Evolutionary conservation across 1,140 invertebrate species (phyloP).

Genomic region (Pantala flavescens): DNA sequence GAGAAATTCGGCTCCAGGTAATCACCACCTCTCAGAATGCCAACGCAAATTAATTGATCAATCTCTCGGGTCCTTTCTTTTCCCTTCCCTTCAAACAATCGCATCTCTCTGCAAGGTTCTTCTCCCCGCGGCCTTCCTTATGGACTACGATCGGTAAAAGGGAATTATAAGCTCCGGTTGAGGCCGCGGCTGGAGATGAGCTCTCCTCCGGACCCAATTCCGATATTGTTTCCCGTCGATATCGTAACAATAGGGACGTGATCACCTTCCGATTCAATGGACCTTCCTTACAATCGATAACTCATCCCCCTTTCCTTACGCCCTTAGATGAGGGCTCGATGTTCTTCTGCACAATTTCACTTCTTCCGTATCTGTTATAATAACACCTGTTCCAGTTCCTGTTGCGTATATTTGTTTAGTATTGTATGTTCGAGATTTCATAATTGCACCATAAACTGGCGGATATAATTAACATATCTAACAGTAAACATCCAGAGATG

Average conservation of each 20-base stretch:
- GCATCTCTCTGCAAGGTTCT: not conserved
- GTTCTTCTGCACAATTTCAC: too few species aligned
- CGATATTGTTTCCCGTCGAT: conserved; percentile 1
- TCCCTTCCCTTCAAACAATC: not conserved
- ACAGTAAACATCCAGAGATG: too few species aligned
- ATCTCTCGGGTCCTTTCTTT: not conserved
- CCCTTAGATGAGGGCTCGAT: not conserved
- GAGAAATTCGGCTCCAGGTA: not conserved
- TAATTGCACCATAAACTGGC: too few species aligned
- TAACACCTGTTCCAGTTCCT: too few species aligned
- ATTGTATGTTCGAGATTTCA: too few species aligned
- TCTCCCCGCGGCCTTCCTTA: not conserved
- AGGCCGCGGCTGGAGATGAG: not conserved
- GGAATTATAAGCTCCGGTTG: not conserved
- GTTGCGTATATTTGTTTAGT: too few species aligned
- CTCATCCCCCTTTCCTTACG: not conserved
- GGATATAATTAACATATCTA: too few species aligned
- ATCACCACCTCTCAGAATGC: conserved; percentile 3
- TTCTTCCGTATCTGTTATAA: too few species aligned
- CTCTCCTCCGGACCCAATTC: not conserved
- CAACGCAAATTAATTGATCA: conserved; percentile 10
- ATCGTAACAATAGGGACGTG: not conserved
- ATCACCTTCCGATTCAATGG: not conserved
- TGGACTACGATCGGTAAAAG: not conserved
- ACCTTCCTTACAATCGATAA: not conserved